These are phyloP conservation scores for Ceratina calcarata DNA, from an alignment of 1,140 invertebrate genomes.

Conservation along the genomic window DNA sequence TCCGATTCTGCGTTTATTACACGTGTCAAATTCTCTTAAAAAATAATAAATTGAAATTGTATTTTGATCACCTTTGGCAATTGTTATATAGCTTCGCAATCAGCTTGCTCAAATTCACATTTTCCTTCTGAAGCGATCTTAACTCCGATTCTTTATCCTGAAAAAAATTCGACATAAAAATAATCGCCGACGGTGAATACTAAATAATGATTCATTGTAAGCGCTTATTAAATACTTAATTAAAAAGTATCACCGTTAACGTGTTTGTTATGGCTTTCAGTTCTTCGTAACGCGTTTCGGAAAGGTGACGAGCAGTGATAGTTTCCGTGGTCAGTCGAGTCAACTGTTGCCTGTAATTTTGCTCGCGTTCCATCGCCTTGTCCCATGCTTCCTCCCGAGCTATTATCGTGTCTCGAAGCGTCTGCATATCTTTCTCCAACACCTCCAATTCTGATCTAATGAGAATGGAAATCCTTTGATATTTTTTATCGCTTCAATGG, in stretches of 20 bases:
- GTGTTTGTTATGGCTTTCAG: conserved; percentile 54
- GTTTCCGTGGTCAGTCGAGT: conserved; percentile 69
- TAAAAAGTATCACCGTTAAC: conserved; percentile 58
- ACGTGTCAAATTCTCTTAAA: no score
- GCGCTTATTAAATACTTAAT: no score
- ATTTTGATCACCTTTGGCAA: conserved; percentile 37
- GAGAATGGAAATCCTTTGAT: background rate
- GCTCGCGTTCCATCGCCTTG: conserved; percentile 67
- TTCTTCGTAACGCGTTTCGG: conserved; percentile 69
- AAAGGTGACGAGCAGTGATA: conserved; percentile 68
- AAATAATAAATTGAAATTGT: background rate
- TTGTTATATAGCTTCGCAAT: conserved; percentile 35
- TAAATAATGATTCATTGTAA: background rate
- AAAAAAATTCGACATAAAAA: background rate
- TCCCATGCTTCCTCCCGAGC: conserved; percentile 70
- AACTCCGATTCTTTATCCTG: conserved; percentile 55
- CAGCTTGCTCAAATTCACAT: conserved; percentile 39
- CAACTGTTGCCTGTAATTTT: conserved; percentile 71
- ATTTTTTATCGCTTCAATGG: no score
- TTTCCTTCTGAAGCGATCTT: conserved; percentile 48
- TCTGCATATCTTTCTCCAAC: conserved; percentile 71
- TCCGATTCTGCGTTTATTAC: no score
- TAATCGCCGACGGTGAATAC: no score
- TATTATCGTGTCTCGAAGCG: conserved; percentile 68
- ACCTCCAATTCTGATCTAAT: conserved; percentile 71